Base-by-base conservation (phyloP, 1,140 invertebrate species). In the Anoplophora glabripennis region DNA sequence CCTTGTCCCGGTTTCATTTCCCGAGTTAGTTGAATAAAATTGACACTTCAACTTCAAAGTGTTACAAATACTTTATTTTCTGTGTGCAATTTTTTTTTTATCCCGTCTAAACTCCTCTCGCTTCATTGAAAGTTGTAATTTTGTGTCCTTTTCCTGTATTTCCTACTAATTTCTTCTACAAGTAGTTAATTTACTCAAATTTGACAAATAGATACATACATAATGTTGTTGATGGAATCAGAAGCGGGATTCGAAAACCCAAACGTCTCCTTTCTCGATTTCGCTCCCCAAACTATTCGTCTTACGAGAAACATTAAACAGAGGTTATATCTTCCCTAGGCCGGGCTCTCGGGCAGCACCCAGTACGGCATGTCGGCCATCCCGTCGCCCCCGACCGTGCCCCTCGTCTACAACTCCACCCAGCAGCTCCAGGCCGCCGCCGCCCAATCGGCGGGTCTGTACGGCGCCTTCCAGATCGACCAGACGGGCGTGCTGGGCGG, bases 301-400 rank as follows among this genome's bases (percentile, higher is more conserved):
- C n/a, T n/a, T n/a, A n/a, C n/a, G n/a, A n/a, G n/a, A n/a, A 49
- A 49, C 2, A 38, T 12, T 17, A 28, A 53, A 10, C 12, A 3
- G n/a, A n/a, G n/a, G 15, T 55, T 33, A 36, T 33, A 15, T 56
- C 57, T 57, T 52, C 61, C 59, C 15, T 49, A 72, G 70, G 49
- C 67, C 10, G 52, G 62, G n/a, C 58, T 72, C 38, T 65, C 67
- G 49, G 61, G 69, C 53, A 72, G 60, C 36, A 73, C 82, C 14
- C 87, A 87, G 65, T 91, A 89, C 63, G 86, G 87, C 3, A 86
- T 92, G 67, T 86, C 90, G 28, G 87, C 90, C 9, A 88, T 89
- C 66, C 89, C 90, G 8, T 92, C 89, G 44, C 90, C 90, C 9
- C 90, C 90, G 11, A 86, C 86, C 3, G 83, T 87, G 17, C 57